phyloP scores from a whole-genome alignment of 2,113 vertebrate genomes.

The Nycticebus coucang region DNA sequence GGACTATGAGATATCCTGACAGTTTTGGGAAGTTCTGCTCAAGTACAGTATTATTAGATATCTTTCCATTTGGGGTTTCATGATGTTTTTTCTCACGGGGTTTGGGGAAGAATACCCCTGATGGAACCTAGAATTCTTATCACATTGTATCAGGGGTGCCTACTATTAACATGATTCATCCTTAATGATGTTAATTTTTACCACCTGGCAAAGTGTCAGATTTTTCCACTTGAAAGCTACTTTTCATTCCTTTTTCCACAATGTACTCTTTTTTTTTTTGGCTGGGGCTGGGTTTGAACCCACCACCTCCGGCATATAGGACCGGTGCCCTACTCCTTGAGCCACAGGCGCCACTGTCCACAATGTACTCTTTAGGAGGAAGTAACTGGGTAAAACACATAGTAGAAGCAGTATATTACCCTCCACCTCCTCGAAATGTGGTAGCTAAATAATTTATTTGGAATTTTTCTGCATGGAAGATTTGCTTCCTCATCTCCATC shows the following conservation, averaged over 20 bases:
- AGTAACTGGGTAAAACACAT: neutral
- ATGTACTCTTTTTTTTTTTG: neutral
- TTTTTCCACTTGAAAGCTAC: neutral
- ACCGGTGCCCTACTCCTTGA: too few species aligned
- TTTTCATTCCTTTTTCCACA: neutral
- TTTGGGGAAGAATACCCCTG: neutral
- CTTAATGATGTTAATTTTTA: neutral
- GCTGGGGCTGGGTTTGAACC: too few species aligned
- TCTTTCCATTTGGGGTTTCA: neutral
- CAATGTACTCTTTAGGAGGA: neutral
- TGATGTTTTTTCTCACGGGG: neutral
- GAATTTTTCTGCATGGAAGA: neutral
- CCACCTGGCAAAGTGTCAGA: neutral
- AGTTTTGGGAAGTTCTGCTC: neutral
- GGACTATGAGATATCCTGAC: neutral
- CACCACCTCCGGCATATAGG: too few species aligned
- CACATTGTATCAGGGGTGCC: neutral
- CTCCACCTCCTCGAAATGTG: neutral
- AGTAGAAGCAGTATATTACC: neutral
- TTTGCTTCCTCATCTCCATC: neutral
- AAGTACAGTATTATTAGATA: neutral
- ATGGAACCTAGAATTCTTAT: neutral
- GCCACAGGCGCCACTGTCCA: too few species aligned
- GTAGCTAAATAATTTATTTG: neutral
- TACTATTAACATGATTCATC: neutral